A percentile compares a stretch with the other conserved stretches of the same genome.
These are phyloP conservation scores for Netelia fuscicornis DNA, from an alignment of 2,888 invertebrate genomes.

Conservation along the genomic window DNA sequence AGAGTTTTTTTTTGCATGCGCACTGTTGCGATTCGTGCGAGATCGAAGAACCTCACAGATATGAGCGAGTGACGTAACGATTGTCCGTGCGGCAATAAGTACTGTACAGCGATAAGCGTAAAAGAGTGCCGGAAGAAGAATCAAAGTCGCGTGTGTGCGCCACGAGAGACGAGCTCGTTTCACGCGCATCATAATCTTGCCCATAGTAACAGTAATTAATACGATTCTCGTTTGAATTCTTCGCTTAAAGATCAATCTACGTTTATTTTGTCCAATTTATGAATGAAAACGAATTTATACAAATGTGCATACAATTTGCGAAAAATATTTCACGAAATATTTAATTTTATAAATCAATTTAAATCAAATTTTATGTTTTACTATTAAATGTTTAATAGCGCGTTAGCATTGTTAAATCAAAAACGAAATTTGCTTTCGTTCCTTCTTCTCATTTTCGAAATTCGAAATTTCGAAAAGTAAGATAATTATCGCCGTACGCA, in stretches of 20 bases:
- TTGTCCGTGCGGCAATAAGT: neutral
- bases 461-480: neutral
- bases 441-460: neutral
- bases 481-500: too few relatives aligned
- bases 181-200: neutral
- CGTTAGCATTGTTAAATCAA: neutral
- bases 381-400: too few relatives aligned
- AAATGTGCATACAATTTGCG: too few relatives aligned
- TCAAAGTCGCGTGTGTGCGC: neutral
- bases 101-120: neutral
- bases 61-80: neutral
- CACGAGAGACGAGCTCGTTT: neutral
- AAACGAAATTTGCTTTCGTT: neutral
- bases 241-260: neutral
- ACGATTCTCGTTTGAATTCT: neutral
- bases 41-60: conserved; percentile 13
- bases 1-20: neutral
- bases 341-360: too few relatives aligned
- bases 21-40: neutral
- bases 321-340: too few relatives aligned
- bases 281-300: too few relatives aligned
- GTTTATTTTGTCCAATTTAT: neutral
- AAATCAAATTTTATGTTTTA: too few relatives aligned
- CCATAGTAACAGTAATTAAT: neutral
- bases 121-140: neutral